Evolutionary conservation across 2,888 invertebrate species (phyloP).

Genomic region (Trichacis sp.): DNA sequence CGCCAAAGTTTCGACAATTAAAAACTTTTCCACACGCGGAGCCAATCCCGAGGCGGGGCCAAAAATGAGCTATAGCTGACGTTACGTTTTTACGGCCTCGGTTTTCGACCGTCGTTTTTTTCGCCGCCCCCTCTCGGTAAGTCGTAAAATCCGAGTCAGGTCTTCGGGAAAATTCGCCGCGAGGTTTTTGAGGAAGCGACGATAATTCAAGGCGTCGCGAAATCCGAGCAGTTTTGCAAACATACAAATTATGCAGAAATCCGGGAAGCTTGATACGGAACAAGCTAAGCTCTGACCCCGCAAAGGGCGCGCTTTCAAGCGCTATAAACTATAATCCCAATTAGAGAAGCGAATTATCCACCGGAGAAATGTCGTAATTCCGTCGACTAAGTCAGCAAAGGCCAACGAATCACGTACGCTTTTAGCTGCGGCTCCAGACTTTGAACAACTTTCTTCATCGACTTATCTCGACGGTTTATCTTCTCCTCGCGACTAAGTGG

Average conservation of each 20-base stretch:
- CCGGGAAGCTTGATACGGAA: conserved; percentile 30
- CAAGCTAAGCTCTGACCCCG: conserved; percentile 38
- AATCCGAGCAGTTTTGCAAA: conserved; percentile 36
- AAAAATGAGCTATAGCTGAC: conserved; percentile 13
- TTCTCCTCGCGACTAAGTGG: conserved; percentile 28
- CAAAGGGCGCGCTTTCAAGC: conserved; percentile 29
- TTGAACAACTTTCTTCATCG: conserved; percentile 30
- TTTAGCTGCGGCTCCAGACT: conserved; percentile 25
- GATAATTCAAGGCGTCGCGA: conserved; percentile 29
- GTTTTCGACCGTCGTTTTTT: too few relatives aligned
- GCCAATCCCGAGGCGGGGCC: conserved; percentile 12
- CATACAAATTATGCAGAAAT: conserved; percentile 34
- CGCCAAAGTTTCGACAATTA: conserved; percentile 19
- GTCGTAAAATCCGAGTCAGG: conserved; percentile 15
- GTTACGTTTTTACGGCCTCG: too few relatives aligned
- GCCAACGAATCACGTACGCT: conserved; percentile 37
- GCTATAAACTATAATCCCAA: conserved; percentile 43
- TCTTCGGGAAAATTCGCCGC: too few relatives aligned
- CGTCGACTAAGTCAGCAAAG: conserved; percentile 38
- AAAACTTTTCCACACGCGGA: conserved; percentile 20
- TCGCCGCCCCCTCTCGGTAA: conserved; percentile 7
- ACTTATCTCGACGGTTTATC: conserved; percentile 38
- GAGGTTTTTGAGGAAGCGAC: conserved; percentile 16
- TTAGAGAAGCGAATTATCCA: conserved; percentile 41
- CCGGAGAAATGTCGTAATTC: conserved; percentile 41